Conservation (phyloP, 2,888 invertebrate genomes). For the Tryphoninae sp. region DNA sequence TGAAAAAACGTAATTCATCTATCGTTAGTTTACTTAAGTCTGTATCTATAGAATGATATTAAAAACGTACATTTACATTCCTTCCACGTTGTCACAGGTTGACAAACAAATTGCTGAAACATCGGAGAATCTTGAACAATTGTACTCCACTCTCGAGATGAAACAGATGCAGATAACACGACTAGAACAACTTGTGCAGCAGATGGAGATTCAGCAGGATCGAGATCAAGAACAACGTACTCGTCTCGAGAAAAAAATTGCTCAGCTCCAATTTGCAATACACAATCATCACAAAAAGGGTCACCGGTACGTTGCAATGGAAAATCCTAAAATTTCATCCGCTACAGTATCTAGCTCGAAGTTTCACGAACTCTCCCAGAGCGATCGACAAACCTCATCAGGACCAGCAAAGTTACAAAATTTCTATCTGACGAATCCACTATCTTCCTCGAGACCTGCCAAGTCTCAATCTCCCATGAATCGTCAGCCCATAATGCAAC, state of each 20-base stretch:
- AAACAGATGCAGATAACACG: conserved; percentile 84
- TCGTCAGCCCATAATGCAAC: conserved; percentile 27
- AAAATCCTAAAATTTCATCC: conserved; percentile 26
- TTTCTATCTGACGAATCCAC: conserved; percentile 15
- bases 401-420: conserved; percentile 21
- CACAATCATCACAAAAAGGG: conserved; percentile 67
- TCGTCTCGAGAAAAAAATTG: conserved; percentile 84
- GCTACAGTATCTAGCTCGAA: conserved; percentile 18
- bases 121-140: conserved; percentile 83
- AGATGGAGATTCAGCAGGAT: conserved; percentile 84
- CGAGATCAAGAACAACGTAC: conserved; percentile 84
- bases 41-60: too few species aligned
- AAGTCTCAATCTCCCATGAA: conserved; percentile 35
- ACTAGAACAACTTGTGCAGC: conserved; percentile 83
- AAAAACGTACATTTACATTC: background rate
- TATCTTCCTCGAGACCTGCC: conserved; percentile 46
- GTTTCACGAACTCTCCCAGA: conserved; percentile 14
- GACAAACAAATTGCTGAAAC: conserved; percentile 83
- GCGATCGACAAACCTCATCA: background rate
- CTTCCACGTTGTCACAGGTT: conserved; percentile 76
- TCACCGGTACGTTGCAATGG: conserved; percentile 75
- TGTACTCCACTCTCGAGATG: conserved; percentile 82
- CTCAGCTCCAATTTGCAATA: conserved; percentile 83
- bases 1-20: too few species aligned
- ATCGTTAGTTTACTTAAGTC: too few species aligned